phyloP scores from a whole-genome alignment of 2,797 vertebrate species.

The Brachyalestes nurse region DNA sequence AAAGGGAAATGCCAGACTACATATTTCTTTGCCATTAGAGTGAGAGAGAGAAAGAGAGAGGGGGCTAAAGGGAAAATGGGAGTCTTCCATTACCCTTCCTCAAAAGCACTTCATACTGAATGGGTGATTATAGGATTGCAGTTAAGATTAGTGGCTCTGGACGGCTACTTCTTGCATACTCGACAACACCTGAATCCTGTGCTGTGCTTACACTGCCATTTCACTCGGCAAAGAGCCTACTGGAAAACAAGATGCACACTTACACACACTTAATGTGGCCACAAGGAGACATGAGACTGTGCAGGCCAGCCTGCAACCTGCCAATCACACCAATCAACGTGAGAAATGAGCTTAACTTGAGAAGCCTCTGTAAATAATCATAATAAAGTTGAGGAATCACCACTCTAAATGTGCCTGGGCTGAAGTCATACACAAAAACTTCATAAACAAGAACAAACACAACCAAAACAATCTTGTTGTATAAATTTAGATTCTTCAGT shows the following conservation, averaged over 20 bases:
- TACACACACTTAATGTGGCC: constrained; percentile 44
- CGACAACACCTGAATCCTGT: constrained; percentile 77
- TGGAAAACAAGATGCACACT: constrained; percentile 61
- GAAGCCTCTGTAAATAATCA: constrained; percentile 18
- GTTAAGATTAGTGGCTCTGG: constrained; percentile 75
- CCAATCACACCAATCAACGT: constrained; percentile 45
- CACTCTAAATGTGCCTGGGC: not conserved
- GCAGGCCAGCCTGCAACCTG: constrained; percentile 42
- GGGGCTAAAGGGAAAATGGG: constrained; percentile 11
- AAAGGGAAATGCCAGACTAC: constrained; percentile 29
- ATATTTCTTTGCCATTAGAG: constrained; percentile 1
- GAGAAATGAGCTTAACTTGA: constrained; percentile 24
- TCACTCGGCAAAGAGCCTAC: constrained; percentile 52
- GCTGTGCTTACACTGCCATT: constrained; percentile 73
- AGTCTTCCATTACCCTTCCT: constrained; percentile 68
- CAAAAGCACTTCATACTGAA: constrained; percentile 64
- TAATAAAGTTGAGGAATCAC: not conserved
- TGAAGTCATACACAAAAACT: not conserved
- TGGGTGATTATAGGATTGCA: constrained; percentile 69
- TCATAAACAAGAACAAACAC: not conserved
- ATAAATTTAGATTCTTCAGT: constrained; percentile 7
- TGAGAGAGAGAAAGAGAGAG: constrained; percentile 37
- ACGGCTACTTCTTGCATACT: constrained; percentile 74
- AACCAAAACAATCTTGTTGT: not conserved
- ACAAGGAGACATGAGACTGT: constrained; percentile 51